Evolutionary conservation across 2,888 invertebrate genomes (phyloP).

Genomic region (Yponomeuta plumbellus): DNA sequence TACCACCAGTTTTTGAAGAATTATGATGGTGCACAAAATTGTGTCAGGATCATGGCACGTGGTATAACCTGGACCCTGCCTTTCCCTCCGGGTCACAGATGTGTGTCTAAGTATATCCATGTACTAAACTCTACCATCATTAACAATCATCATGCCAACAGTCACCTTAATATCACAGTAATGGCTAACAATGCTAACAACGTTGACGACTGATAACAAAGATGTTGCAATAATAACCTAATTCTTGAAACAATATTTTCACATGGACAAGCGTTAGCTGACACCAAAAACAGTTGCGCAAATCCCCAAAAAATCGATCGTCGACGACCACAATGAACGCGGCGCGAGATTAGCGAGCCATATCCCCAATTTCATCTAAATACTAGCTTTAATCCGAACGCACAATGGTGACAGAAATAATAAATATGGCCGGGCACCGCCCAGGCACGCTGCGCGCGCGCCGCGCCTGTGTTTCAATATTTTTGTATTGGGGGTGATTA

Average conservation of each 20-base stretch:
- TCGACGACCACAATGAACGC: constrained; percentile 5
- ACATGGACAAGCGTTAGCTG: neutral
- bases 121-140: no score
- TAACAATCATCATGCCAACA: no score
- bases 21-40: no score
- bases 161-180: no score
- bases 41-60: no score
- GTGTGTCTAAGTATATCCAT: no score
- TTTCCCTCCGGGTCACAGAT: no score
- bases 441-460: constrained; percentile 44
- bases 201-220: no score
- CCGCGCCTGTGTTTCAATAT: constrained; percentile 52
- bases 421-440: constrained; percentile 56
- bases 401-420: constrained; percentile 75
- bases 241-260: neutral
- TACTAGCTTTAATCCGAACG: constrained; percentile 63
- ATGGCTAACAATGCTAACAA: no score
- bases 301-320: constrained; percentile 51
- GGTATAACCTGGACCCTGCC: no score
- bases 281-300: constrained; percentile 2
- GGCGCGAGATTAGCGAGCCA: constrained; percentile 10
- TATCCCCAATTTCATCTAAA: constrained; percentile 77
- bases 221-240: no score
- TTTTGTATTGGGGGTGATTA: constrained; percentile 60
- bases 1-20: no score